Percentiles rank a stretch among this genome's conserved stretches.
Conservation (phyloP, 2,113 vertebrate species). For the Hemicordylus capensis region DNA sequence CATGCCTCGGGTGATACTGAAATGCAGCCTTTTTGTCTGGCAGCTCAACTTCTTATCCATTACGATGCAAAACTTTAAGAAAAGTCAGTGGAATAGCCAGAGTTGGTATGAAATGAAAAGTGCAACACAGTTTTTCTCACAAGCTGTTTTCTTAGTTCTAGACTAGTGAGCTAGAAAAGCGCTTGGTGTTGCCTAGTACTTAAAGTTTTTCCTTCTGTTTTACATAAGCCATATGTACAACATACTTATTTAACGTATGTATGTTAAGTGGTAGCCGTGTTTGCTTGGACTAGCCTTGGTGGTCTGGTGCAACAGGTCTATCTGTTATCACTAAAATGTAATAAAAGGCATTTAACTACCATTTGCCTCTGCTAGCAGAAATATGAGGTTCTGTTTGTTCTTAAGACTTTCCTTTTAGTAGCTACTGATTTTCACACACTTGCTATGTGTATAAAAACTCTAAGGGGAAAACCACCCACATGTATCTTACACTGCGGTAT, state of each 20-base stretch:
- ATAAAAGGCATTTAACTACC: slow-evolving; percentile 14
- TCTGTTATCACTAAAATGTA: slow-evolving; percentile 11
- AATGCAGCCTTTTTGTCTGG: no score
- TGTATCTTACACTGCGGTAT: neutral
- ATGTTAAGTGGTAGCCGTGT: neutral
- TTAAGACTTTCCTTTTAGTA: slow-evolving; percentile 10
- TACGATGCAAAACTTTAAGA: neutral
- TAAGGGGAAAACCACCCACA: neutral
- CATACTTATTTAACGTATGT: no score
- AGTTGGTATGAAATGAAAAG: neutral
- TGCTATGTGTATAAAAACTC: neutral
- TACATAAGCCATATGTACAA: neutral
- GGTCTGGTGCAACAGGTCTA: neutral
- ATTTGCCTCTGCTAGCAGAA: slow-evolving; percentile 8
- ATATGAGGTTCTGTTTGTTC: slow-evolving; percentile 21
- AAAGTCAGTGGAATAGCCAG: neutral
- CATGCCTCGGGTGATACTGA: neutral
- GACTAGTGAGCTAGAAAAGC: slow-evolving; percentile 11
- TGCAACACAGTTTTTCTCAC: neutral
- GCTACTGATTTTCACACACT: neutral
- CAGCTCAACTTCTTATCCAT: neutral
- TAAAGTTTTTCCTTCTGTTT: neutral
- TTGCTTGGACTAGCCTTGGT: neutral
- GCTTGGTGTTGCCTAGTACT: slow-evolving; percentile 2
- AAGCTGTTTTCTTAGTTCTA: slow-evolving; percentile 14